phyloP scores from a whole-genome alignment of 2,888 invertebrate species.

The Idaea dimidiata region DNA sequence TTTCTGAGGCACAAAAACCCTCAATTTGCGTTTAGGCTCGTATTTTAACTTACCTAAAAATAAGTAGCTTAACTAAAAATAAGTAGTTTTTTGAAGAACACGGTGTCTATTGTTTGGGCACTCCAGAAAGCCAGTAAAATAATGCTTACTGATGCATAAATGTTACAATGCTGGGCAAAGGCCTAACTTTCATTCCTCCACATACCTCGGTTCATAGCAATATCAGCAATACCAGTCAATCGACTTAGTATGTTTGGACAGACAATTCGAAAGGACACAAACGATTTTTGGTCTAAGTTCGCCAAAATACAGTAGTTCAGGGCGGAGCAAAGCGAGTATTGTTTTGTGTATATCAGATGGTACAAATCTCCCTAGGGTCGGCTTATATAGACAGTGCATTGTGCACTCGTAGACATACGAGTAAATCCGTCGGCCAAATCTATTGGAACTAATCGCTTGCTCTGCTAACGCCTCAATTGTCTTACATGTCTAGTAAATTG shows the following conservation, averaged over 20 bases:
- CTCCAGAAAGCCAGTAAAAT: too few species aligned
- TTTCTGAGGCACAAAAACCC: background rate
- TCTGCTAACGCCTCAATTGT: slow-evolving; percentile 26
- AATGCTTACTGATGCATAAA: too few species aligned
- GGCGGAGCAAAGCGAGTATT: slow-evolving; percentile 34
- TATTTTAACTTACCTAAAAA: too few species aligned
- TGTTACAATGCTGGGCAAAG: too few species aligned
- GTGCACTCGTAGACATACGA: slow-evolving; percentile 49
- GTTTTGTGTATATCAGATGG: slow-evolving; percentile 36
- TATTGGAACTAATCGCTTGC: slow-evolving; percentile 51
- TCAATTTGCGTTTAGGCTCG: too few species aligned
- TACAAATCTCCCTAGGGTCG: slow-evolving; percentile 55
- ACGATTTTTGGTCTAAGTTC: background rate
- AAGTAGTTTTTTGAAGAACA: too few species aligned
- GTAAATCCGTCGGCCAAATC: slow-evolving; percentile 45
- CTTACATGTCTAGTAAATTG: slow-evolving; percentile 24
- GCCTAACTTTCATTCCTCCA: too few species aligned
- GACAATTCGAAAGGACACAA: background rate
- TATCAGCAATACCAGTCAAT: too few species aligned
- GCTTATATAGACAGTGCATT: slow-evolving; percentile 57
- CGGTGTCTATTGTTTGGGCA: too few species aligned
- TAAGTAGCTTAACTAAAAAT: too few species aligned
- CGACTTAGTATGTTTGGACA: too few species aligned
- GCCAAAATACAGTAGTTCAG: background rate
- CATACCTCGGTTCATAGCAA: too few species aligned